A percentile compares a stretch with the other conserved stretches of the same genome.
Conservation (phyloP, 2,888 invertebrate species). For the Venusia cambrica region DNA sequence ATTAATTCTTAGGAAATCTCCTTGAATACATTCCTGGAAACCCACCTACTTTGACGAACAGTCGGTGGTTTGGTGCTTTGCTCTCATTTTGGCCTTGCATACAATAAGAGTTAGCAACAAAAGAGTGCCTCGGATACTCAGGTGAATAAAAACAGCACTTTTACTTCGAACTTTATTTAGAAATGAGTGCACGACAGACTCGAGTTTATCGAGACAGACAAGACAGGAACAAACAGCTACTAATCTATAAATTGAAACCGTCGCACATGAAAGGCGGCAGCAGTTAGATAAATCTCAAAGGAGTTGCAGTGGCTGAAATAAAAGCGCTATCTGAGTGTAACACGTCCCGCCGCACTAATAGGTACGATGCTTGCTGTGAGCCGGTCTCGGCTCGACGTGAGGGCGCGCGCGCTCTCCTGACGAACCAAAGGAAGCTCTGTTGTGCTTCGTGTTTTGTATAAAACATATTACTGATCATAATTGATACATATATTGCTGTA, state of each 20-base stretch:
- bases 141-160: too few species aligned
- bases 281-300: conserved; percentile 46
- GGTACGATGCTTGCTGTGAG: conserved; percentile 32
- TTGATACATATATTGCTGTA: too few species aligned
- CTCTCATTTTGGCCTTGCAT: too few species aligned
- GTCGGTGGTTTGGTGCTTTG: too few species aligned
- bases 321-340: conserved; percentile 56
- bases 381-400: conserved; percentile 40
- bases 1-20: too few species aligned
- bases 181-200: too few species aligned
- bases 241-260: conserved; percentile 36
- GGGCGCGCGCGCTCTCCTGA: conserved; percentile 41
- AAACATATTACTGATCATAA: too few species aligned
- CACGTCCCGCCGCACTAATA: conserved; percentile 49
- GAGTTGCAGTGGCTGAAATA: conserved; percentile 47
- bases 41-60: too few species aligned
- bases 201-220: conserved; percentile 8
- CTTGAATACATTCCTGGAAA: too few species aligned
- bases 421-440: conserved; percentile 38
- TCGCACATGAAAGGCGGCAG: conserved; percentile 37
- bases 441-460: conserved; percentile 16
- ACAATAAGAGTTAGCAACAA: too few species aligned
- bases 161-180: too few species aligned
- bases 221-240: conserved; percentile 23
- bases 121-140: too few species aligned